A percentile compares a stretch with the other conserved stretches of the same genome.
These are phyloP conservation scores for Triplophysa rosa DNA, from an alignment of 2,113 vertebrate species.

Conservation along the genomic window DNA sequence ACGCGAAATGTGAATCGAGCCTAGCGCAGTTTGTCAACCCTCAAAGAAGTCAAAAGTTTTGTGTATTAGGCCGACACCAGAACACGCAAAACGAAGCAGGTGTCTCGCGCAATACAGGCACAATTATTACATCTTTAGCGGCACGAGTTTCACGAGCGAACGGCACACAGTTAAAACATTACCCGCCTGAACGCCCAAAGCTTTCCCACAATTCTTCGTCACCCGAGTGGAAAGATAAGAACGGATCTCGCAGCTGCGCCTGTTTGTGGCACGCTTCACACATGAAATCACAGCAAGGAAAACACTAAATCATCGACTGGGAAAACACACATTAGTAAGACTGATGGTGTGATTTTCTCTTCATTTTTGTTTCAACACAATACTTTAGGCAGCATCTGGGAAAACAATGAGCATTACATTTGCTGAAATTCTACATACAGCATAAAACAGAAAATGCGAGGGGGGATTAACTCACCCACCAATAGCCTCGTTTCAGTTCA, in stretches of 20 bases:
- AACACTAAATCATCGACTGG: slow-evolving; percentile 35
- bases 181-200: neutral
- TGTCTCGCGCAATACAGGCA: slow-evolving; percentile 6
- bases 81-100: neutral
- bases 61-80: neutral
- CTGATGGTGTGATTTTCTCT: slow-evolving; percentile 10
- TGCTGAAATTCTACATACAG: neutral
- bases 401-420: neutral
- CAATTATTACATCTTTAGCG: slow-evolving; percentile 32
- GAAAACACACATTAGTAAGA: slow-evolving; percentile 42
- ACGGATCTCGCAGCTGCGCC: slow-evolving; percentile 22
- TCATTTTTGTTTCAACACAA: neutral
- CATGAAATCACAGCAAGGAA: slow-evolving; percentile 37
- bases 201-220: neutral
- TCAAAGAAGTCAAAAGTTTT: neutral
- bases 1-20: too few species aligned
- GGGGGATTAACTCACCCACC: too few species aligned
- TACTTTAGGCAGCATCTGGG: slow-evolving; percentile 9
- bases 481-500: too few species aligned
- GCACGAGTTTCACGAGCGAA: slow-evolving; percentile 34
- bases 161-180: slow-evolving; percentile 35
- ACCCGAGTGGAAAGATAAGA: slow-evolving; percentile 17
- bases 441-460: neutral
- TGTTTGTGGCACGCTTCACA: slow-evolving; percentile 29
- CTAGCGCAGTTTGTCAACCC: slow-evolving; percentile 14